Evolutionary conservation across 2,888 invertebrate genomes (phyloP), one percentile per base, ranked within the genome.

Genomic region (Cheilosia soror): DNA sequence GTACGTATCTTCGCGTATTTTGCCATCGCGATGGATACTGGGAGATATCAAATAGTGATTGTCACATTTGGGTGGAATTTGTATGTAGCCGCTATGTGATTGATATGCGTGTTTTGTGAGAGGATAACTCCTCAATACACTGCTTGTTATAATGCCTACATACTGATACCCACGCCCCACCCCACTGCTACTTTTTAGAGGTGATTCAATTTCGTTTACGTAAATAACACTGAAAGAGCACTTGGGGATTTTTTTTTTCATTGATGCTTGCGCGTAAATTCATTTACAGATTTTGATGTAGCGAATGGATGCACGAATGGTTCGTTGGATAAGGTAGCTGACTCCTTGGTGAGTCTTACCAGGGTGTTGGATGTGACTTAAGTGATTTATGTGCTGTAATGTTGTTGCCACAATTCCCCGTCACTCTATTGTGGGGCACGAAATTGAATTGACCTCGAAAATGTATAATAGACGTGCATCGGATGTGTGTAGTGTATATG

Each of bases 201-300:
- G 66, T 78, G 72, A 73, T 78, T 83, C 82, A 53, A 82, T 82
- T 72, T 72, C 66, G 72, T 68, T 77, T 68, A 78, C 79, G 79
- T 69, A 63, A 83, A 83, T 71, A 68, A 78, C 20, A 20, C 55
- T 73, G 77, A 79, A 75, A 42, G 69, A 79, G 72, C 72, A 73
- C 72, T 72, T 40, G 47, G 49, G 65, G 69, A 69, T 15, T 57
- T 40, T 55, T 57, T 40, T 55, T 33, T 31, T 42, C 20, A 31
- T 7, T 15, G 7, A 42, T 20, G 9, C n/a, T n/a, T 63, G 40
- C 27, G 33, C 55, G 47, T 65, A 40, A 75, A 75, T 80, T 71
- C 69, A 76, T 75, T 75, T 65, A 68, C 49, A 44, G 53, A 71
- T 60, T 75, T 71, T 55, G 51, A 75, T 65, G 69, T 75, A 69